Evolutionary conservation across 1,140 invertebrate genomes (phyloP).

Genomic region (Lepidostoma basale): DNA sequence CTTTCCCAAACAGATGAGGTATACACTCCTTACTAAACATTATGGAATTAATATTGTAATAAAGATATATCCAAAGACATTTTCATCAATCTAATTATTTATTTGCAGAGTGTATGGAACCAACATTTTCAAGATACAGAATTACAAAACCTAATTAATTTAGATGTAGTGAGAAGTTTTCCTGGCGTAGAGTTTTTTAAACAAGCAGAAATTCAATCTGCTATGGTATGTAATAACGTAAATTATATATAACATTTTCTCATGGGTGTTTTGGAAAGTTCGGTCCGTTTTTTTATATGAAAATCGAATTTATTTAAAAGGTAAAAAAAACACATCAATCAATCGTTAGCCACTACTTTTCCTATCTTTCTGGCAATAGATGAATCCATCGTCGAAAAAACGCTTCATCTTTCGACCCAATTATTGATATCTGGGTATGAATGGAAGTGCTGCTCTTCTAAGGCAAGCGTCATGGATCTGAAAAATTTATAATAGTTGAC

Average conservation of each 20-base stretch:
- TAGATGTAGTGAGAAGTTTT: constrained; percentile 77
- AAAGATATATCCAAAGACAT: background rate
- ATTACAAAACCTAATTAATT: constrained; percentile 67
- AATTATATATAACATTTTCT: background rate
- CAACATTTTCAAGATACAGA: constrained; percentile 76
- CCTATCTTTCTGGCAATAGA: too few species aligned
- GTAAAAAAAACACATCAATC: too few species aligned
- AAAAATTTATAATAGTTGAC: too few species aligned
- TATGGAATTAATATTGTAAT: too few species aligned
- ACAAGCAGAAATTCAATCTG: constrained; percentile 62
- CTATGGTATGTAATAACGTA: constrained; percentile 64
- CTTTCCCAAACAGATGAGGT: constrained; percentile 41
- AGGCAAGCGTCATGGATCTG: too few species aligned
- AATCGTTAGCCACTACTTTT: too few species aligned
- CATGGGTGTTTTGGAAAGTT: background rate
- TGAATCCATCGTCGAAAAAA: too few species aligned
- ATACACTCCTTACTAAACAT: background rate
- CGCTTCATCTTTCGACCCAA: too few species aligned
- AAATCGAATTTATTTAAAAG: too few species aligned
- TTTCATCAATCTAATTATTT: background rate
- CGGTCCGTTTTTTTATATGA: too few species aligned
- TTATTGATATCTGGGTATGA: too few species aligned
- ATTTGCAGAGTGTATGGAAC: constrained; percentile 71
- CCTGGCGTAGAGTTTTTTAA: constrained; percentile 77
- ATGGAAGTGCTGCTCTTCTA: too few species aligned